phyloP scores from a whole-genome alignment of 2,113 vertebrate species.

The Lutjanus erythropterus region DNA sequence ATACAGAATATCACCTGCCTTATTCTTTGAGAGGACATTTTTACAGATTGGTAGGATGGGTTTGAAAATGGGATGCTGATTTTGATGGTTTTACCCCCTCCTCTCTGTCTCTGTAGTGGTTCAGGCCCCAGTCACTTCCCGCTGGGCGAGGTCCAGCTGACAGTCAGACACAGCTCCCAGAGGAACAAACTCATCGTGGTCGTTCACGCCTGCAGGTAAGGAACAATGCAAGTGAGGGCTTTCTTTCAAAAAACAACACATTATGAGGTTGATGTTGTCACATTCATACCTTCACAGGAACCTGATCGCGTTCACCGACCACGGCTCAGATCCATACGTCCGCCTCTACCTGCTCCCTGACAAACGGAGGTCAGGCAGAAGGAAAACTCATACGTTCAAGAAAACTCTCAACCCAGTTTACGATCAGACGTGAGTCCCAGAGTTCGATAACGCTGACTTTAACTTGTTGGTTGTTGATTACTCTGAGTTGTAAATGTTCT shows the following conservation, averaged over 20 bases:
- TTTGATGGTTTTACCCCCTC: not conserved
- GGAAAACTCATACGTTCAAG: conserved; percentile 95
- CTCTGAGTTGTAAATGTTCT: not conserved
- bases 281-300: conserved; percentile 83
- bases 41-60: too few species aligned
- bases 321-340: conserved; percentile 94
- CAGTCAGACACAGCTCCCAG: conserved; percentile 93
- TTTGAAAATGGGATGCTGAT: too few species aligned
- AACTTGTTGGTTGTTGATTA: too few species aligned
- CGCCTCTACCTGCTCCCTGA: conserved; percentile 96
- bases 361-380: conserved; percentile 93
- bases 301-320: conserved; percentile 93
- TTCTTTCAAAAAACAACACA: fast-evolving
- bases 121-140: conserved; percentile 89
- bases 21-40: too few species aligned
- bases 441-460: too few species aligned
- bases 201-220: conserved; percentile 93
- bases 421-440: conserved; percentile 94
- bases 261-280: not conserved
- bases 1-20: too few species aligned
- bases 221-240: fast-evolving
- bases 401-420: conserved; percentile 93
- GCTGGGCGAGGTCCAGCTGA: conserved; percentile 94
- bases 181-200: conserved; percentile 96
- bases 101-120: conserved; percentile 83